Evolutionary conservation across 2,113 vertebrate species (phyloP).

Genomic region (Prinia subflava): DNA sequence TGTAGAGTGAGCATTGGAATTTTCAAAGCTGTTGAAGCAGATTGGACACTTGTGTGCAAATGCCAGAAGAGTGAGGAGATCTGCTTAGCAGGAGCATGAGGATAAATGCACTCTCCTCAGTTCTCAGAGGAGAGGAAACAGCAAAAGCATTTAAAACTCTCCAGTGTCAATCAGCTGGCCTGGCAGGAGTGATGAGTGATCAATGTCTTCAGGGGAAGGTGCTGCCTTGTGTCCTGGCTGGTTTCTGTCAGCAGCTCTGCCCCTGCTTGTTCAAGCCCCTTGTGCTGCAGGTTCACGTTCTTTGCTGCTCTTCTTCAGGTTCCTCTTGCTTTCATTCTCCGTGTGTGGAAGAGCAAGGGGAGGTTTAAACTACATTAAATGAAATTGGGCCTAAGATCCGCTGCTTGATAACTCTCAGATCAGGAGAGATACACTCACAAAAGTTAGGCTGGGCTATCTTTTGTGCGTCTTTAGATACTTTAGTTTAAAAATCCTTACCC

Average conservation of each 20-base stretch:
- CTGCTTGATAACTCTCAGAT: not conserved
- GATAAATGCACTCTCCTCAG: too few relatives aligned
- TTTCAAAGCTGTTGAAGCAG: too few relatives aligned
- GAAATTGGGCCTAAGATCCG: rapidly evolving
- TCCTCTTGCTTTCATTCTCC: not conserved
- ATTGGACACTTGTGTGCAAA: too few relatives aligned
- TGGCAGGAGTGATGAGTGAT: not conserved
- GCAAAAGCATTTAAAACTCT: too few relatives aligned
- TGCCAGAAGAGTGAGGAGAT: too few relatives aligned
- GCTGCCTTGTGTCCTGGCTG: not conserved
- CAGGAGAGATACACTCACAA: not conserved
- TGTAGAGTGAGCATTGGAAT: too few relatives aligned
- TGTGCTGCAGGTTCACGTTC: not conserved
- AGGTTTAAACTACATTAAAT: not conserved
- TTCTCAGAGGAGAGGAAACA: too few relatives aligned
- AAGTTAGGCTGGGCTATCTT: too few relatives aligned
- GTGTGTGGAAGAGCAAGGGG: not conserved
- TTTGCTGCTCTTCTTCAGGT: not conserved
- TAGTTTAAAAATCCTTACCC: too few relatives aligned
- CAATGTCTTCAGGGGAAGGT: not conserved
- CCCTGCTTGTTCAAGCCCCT: rapidly evolving
- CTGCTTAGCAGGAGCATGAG: too few relatives aligned
- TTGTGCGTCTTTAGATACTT: too few relatives aligned
- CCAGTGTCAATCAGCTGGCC: not conserved
- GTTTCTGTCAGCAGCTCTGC: not conserved